Evolutionary conservation across 1,140 invertebrate species (phyloP), one percentile per base, ranked within the genome.

Genomic region (Drosophila virilis): DNA sequence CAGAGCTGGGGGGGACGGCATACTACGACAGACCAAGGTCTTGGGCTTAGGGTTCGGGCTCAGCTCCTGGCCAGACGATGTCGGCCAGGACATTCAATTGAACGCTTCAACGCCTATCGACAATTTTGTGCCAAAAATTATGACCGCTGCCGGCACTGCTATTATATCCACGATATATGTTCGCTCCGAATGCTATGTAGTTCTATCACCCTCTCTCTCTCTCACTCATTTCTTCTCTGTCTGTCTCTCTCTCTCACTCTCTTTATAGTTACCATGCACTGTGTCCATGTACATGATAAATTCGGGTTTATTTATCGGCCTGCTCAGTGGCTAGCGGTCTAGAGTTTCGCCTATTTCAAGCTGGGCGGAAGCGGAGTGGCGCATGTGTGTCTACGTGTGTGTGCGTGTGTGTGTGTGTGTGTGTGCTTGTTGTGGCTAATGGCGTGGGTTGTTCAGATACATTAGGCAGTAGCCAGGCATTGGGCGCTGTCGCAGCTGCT

Each of bases 71-170:
- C 46, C 62, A 79, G 72, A 69, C 69, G 58, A 66, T 65, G 67
- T 55, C 64, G 60, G 43, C 37, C 50, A 70, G 72, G 84, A 80
- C 84, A 88, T 90, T 89, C 84, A 89, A 89, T 89, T 89, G 84
- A 90, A 89, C 85, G 84, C 84, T 89, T 89, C 84, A 89, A 89
- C 84, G 84, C 84, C 84, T 89, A 90, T 84, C 85, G 84, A 80
- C 74, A 89, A 89, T 85, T 90, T 80, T 74, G 80, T 90, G 77
- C 85, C 85, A 84, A 84, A 89, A 89, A 89, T 89, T 88, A 88
- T 88, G 84, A 84, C 77, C 57, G 68, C 73, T 76, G 74, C 79
- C 74, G 83, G 67, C 83, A 69, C 58, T 64, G 75, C 83, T 73
- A 89, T 86, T 88, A 86, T 86, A 68, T 85, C 72, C 84, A 88